A percentile compares a stretch with the other conserved stretches of the same genome.
phyloP scores from a whole-genome alignment of 2,797 vertebrate species.

The Thripadectes ignobilis region DNA sequence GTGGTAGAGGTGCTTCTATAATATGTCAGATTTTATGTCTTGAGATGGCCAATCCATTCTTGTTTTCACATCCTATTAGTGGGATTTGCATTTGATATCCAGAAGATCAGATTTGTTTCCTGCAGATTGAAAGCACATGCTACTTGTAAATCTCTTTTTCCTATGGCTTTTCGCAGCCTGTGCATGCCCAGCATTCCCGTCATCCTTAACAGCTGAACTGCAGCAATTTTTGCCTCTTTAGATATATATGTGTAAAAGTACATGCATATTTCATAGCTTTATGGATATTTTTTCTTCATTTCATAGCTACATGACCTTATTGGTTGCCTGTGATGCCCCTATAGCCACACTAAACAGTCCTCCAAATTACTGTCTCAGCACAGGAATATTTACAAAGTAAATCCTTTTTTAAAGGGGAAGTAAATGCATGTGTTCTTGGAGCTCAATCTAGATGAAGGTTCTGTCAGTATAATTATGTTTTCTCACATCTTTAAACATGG shows the following conservation, averaged over 20 bases:
- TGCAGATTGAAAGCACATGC: background rate
- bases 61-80: background rate
- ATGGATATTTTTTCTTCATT: background rate
- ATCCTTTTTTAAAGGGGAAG: background rate
- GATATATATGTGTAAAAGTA: background rate
- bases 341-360: background rate
- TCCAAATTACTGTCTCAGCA: background rate
- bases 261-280: background rate
- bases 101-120: slow-evolving; percentile 7
- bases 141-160: background rate
- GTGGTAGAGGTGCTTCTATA: background rate
- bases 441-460: background rate
- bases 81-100: slow-evolving; percentile 8
- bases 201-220: background rate
- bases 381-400: background rate
- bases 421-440: background rate
- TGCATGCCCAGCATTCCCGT: background rate
- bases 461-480: background rate
- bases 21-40: background rate
- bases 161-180: background rate
- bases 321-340: background rate
- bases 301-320: background rate
- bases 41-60: background rate
- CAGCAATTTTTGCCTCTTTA: background rate
- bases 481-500: background rate